phyloP scores from a whole-genome alignment of 1,140 invertebrate species.

The Diuraphis noxia region DNA sequence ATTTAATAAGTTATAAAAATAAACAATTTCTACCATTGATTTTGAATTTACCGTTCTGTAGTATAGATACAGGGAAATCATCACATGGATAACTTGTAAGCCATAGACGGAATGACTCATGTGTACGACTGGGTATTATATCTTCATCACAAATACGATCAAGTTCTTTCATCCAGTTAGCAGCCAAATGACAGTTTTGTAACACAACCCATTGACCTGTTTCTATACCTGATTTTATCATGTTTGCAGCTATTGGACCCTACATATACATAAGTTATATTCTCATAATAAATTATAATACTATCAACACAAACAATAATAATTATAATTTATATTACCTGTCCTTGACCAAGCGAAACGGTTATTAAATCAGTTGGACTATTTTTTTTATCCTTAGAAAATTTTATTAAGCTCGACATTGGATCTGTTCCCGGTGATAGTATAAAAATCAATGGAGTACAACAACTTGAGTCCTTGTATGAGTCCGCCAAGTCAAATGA shows the following conservation, averaged over 20 bases:
- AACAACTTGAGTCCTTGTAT: slow-evolving; percentile 81
- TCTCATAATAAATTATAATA: not conserved
- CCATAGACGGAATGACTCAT: slow-evolving; percentile 83
- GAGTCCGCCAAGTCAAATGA: slow-evolving; percentile 84
- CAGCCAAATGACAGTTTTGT: slow-evolving; percentile 92
- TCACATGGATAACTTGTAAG: slow-evolving; percentile 86
- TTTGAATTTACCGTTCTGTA: slow-evolving; percentile 73
- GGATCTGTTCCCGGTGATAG: slow-evolving; percentile 90
- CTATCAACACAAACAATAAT: not conserved
- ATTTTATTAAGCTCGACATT: slow-evolving; percentile 79
- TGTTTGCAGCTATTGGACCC: slow-evolving; percentile 77
- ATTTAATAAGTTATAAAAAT: not conserved
- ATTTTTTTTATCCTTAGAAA: slow-evolving; percentile 81
- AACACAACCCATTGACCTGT: slow-evolving; percentile 87
- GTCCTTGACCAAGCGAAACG: slow-evolving; percentile 89
- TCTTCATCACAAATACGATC: slow-evolving; percentile 82
- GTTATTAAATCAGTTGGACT: slow-evolving; percentile 74
- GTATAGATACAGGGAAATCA: slow-evolving; percentile 82
- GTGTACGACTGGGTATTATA: slow-evolving; percentile 68
- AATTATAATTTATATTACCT: slow-evolving; percentile 62
- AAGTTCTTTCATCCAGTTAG: slow-evolving; percentile 86
- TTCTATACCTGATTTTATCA: slow-evolving; percentile 76
- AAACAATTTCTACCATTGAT: not conserved
- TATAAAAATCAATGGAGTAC: slow-evolving; percentile 86
- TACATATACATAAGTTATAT: slow-evolving; percentile 58